Conservation (phyloP, 2,113 vertebrate species). For the Clarias magur region DNA sequence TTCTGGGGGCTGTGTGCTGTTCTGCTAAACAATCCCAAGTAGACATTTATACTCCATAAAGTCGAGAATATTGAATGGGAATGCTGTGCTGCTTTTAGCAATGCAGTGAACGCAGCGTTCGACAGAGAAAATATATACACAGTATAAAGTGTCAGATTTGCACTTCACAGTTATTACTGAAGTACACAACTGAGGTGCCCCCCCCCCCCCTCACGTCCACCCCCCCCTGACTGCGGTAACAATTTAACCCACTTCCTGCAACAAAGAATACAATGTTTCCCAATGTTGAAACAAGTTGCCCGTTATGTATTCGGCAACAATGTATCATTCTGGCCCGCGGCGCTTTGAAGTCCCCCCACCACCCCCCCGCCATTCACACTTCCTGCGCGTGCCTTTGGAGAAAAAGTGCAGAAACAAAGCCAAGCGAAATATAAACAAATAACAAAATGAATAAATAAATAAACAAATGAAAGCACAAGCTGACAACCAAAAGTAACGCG, state of each 20-base stretch:
- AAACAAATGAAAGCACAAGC: not conserved
- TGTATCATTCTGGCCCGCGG: too few species aligned
- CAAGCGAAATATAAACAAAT: too few species aligned
- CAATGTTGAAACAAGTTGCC: not conserved
- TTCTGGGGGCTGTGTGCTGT: too few species aligned
- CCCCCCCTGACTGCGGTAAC: not conserved
- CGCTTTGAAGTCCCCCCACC: not conserved
- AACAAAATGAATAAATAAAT: too few species aligned
- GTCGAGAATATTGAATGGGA: not conserved
- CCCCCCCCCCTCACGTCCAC: too few species aligned
- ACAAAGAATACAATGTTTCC: not conserved
- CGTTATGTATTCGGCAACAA: not conserved
- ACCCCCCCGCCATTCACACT: not conserved
- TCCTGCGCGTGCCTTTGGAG: not conserved
- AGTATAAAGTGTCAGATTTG: not conserved
- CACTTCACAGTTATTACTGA: not conserved
- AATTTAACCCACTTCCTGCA: not conserved
- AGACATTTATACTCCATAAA: not conserved
- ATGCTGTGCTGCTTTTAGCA: not conserved
- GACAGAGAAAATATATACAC: not conserved
- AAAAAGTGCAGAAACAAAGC: not conserved
- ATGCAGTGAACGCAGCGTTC: not conserved
- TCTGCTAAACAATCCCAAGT: not conserved
- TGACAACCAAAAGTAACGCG: constrained; percentile 9
- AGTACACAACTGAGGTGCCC: too few species aligned